Evolutionary conservation across 2,113 vertebrate genomes (phyloP), one percentile per base, ranked within the genome.

Genomic region (Peromyscus polionotus): DNA sequence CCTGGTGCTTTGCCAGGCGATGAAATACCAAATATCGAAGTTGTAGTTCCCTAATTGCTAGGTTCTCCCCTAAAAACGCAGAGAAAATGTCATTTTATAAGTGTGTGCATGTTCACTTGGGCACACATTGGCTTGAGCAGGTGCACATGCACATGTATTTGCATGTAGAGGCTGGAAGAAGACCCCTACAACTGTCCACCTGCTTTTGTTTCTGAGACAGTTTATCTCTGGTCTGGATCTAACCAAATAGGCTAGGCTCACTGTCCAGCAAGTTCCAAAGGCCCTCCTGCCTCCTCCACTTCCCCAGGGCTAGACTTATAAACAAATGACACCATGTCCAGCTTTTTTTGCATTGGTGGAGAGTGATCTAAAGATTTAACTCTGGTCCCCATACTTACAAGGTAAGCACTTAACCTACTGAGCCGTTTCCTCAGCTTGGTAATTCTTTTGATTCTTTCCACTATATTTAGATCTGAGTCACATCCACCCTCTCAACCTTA

Each of bases 1-100:
- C 17, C 1, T 13, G 26, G 13, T 2, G 1, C 4, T 45, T 26
- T 26, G 12, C 33, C 9, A 7, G 0, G 0, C 3, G 3, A 17
- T 28, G 11, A 24, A 84, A 77, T 31, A 42, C 26, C 51, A 45
- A 9, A n/a, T 14, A 17, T 72, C 13, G 3, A 9, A 24, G 16
- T 57, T 67, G n/a, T 4, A 7, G 9, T 22, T 57, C 81, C 9
- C 22, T 3, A 16, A 33, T 0, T n/a, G 42, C 61, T 22, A 3
- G 51, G 1, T 31, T 19, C 9, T 1, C 0, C 16, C 81, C 57
- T 63, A 14, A 42, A 7, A 28, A 42, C 13, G 42, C 13, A 26
- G 7, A 63, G 24, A 24, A 19, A 42, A 84, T 13, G 13, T 31
- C 28, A 42, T 63, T 31, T 84, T 17, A 48, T 48, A 67, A 20